Conservation (phyloP, 2,797 vertebrate genomes). For the Spinus pinus region DNA sequence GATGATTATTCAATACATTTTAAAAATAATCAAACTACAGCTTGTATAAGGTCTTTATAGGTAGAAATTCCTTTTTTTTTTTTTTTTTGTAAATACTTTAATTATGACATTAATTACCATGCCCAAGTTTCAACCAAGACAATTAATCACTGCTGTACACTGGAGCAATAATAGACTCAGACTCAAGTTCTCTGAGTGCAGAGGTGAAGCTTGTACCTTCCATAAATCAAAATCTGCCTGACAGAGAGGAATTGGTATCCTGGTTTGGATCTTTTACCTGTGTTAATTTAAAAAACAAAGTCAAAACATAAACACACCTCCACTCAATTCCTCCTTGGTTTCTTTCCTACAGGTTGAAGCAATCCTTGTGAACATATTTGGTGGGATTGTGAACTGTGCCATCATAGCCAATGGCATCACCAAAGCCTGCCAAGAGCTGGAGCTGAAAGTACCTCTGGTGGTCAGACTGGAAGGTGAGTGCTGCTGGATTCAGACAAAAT, state of each 20-base stretch:
- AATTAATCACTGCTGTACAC: not conserved
- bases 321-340: not conserved
- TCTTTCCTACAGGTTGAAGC: conserved; percentile 88
- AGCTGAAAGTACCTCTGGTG: conserved; percentile 93
- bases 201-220: not conserved
- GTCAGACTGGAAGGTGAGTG: conserved; percentile 93
- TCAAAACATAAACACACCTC: accelerated
- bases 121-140: not conserved
- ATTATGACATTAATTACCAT: not conserved
- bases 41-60: not conserved
- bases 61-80: not conserved
- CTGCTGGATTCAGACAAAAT: not conserved
- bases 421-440: conserved; percentile 92
- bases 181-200: not conserved
- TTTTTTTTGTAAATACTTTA: not conserved
- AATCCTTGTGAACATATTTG: conserved; percentile 97
- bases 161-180: not conserved
- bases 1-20: not conserved
- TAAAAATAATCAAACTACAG: not conserved
- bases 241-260: not conserved
- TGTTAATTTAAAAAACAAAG: not conserved
- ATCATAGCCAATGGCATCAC: conserved; percentile 98
- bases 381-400: conserved; percentile 97
- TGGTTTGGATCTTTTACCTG: not conserved
- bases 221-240: not conserved